Evolutionary conservation across 1,140 invertebrate species (phyloP).

Genomic region (Archegozetes longisetosus): DNA sequence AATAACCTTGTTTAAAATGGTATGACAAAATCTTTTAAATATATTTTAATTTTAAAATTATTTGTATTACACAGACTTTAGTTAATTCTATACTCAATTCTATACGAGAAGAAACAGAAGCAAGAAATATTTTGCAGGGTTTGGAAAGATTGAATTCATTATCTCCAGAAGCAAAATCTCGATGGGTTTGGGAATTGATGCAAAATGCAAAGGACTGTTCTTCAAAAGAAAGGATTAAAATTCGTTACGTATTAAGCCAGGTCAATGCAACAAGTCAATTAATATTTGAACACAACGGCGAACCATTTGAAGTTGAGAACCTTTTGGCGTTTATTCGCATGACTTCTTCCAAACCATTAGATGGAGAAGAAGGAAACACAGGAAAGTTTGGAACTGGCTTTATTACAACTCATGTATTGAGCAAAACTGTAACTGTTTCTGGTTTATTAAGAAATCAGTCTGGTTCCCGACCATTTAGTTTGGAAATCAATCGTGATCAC

Average conservation of each 20-base stretch:
- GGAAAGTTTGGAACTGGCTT: neutral
- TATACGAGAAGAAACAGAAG: too few species aligned
- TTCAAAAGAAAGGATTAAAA: neutral
- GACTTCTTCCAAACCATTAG: neutral
- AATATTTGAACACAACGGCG: neutral
- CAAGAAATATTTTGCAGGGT: too few species aligned
- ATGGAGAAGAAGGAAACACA: too few species aligned
- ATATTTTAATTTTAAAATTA: too few species aligned
- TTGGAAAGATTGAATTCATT: too few species aligned
- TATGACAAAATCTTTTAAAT: too few species aligned
- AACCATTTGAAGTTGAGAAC: neutral
- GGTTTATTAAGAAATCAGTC: too few species aligned
- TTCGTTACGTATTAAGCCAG: neutral
- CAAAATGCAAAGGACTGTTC: neutral
- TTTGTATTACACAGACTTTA: too few species aligned
- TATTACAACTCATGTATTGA: neutral
- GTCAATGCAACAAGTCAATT: neutral
- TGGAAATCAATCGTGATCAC: neutral
- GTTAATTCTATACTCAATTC: too few species aligned
- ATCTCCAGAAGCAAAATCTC: too few species aligned
- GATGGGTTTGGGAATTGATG: constrained; percentile 2
- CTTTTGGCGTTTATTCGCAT: neutral
- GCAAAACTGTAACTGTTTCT: neutral
- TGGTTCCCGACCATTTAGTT: too few species aligned
- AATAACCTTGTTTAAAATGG: too few species aligned